Conservation (phyloP, 2,797 vertebrate genomes). For the Chlorospingus flavigularis region DNA sequence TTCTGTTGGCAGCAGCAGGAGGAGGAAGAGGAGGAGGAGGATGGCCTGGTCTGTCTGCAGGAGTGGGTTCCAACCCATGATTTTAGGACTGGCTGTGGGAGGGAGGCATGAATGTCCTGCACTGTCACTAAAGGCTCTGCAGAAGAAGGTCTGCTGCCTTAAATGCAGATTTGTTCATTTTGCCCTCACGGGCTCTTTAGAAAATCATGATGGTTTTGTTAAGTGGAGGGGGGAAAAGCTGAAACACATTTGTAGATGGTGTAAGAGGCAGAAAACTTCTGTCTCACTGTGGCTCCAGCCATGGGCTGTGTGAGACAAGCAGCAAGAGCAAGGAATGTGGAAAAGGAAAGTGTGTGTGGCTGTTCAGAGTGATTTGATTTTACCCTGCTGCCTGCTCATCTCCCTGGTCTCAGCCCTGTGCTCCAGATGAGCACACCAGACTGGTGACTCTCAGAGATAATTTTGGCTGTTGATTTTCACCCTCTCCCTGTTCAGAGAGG, state of each 20-base stretch:
- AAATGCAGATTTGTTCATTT: not conserved
- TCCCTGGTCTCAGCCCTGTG: not conserved
- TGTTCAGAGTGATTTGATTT: not conserved
- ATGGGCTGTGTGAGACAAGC: accelerated
- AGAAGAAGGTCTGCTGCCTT: not conserved
- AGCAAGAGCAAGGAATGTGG: not conserved
- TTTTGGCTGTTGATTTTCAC: not conserved
- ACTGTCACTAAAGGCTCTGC: not conserved
- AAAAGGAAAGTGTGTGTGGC: not conserved
- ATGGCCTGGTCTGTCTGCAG: not conserved
- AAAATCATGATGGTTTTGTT: not conserved
- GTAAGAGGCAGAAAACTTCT: not conserved
- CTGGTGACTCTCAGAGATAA: not conserved
- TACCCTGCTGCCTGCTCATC: not conserved
- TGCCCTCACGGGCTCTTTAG: not conserved
- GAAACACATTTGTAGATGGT: not conserved
- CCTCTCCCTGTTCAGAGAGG: not conserved
- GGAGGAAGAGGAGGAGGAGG: not conserved
- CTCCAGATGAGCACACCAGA: not conserved
- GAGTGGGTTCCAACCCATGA: not conserved
- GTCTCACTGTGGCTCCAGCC: not conserved
- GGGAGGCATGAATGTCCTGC: accelerated
- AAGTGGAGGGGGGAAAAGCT: accelerated
- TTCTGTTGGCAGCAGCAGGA: not conserved
- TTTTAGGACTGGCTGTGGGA: not conserved